phyloP scores from a whole-genome alignment of 2,113 vertebrate species.

The Catagonus wagneri region DNA sequence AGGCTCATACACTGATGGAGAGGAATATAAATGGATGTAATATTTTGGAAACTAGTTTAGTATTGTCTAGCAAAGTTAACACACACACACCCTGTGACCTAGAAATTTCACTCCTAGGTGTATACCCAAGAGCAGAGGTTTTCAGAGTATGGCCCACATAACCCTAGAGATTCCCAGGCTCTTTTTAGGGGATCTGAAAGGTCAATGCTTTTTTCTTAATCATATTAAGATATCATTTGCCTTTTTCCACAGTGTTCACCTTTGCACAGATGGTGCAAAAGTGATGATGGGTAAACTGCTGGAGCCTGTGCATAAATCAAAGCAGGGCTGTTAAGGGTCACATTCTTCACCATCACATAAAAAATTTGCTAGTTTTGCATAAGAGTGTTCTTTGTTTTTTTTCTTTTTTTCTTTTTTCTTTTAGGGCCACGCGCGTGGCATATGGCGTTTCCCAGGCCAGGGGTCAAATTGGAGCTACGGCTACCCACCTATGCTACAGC shows the following conservation, averaged over 20 bases:
- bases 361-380: not conserved
- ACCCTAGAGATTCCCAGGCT: not conserved
- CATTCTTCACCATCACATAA: not conserved
- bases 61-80: not conserved
- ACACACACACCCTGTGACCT: not conserved
- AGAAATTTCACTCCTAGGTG: too few species aligned
- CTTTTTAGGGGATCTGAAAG: not conserved
- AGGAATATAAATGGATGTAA: not conserved
- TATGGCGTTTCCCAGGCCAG: too few species aligned
- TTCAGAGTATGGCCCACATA: not conserved
- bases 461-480: too few species aligned
- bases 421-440: too few species aligned
- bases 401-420: too few species aligned
- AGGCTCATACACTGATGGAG: not conserved
- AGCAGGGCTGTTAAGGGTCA: fast-evolving
- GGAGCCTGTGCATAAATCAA: not conserved
- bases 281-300: not conserved
- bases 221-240: not conserved
- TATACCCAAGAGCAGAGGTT: not conserved
- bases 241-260: not conserved
- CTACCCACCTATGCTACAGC: too few species aligned
- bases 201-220: not conserved
- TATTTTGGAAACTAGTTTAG: not conserved
- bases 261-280: not conserved
- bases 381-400: too few species aligned